Percentiles rank a stretch among this genome's conserved stretches.
Evolutionary conservation across 2,113 vertebrate genomes (phyloP).

Genomic region (Hypocryptadius cinnamomeus): DNA sequence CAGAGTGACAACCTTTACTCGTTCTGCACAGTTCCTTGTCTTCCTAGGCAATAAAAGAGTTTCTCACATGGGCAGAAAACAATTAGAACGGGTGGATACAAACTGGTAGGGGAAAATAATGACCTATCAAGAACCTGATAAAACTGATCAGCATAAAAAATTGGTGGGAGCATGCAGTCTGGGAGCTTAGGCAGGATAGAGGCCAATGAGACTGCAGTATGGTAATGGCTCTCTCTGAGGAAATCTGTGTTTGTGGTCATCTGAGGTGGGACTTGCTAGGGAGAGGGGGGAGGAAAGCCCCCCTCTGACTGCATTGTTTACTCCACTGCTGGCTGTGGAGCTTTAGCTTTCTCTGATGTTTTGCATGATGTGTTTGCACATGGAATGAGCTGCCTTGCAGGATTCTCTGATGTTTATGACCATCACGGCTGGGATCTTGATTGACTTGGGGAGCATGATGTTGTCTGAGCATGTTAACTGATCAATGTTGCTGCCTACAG

Average conservation of each 20-base stretch:
- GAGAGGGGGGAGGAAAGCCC: background rate
- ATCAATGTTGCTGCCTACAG: background rate
- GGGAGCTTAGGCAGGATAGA: background rate
- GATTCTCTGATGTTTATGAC: conserved; percentile 57
- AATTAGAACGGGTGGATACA: background rate
- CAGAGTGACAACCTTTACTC: background rate
- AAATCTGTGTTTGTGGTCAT: background rate
- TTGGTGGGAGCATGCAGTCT: background rate
- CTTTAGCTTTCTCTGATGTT: background rate
- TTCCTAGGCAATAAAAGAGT: background rate
- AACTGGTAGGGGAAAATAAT: background rate
- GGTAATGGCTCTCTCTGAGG: background rate
- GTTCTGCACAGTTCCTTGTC: background rate
- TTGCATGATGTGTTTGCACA: conserved; percentile 38
- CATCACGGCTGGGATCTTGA: conserved; percentile 30
- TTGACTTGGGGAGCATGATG: background rate
- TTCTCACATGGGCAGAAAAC: background rate
- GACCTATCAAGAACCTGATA: background rate
- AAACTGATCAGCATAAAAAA: background rate
- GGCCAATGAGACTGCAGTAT: background rate
- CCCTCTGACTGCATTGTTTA: background rate
- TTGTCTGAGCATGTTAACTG: background rate
- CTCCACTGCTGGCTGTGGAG: background rate
- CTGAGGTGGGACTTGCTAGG: background rate
- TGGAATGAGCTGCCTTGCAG: conserved; percentile 27